Conservation (phyloP, 2,113 vertebrate genomes). For the Notothenia coriiceps region DNA sequence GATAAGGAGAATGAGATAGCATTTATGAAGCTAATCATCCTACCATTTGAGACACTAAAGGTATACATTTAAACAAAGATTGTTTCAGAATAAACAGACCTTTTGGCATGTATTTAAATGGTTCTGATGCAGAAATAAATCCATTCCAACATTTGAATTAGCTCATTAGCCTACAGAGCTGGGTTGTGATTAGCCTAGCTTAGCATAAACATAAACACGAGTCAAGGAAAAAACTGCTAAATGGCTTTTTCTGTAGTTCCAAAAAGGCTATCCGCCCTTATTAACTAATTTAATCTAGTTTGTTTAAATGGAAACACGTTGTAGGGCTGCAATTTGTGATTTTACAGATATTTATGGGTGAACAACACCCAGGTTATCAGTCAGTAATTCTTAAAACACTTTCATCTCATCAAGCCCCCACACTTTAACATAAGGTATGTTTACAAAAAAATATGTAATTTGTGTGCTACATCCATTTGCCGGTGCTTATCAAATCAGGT, state of each 20-base stretch:
- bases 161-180: not conserved
- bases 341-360: too few species aligned
- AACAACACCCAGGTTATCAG: too few species aligned
- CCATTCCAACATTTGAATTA: not conserved
- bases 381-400: too few species aligned
- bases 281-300: not conserved
- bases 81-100: not conserved
- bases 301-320: too few species aligned
- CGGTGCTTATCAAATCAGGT: too few species aligned
- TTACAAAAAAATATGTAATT: too few species aligned
- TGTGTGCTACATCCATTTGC: too few species aligned
- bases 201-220: not conserved
- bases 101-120: not conserved
- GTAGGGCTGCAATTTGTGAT: too few species aligned
- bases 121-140: not conserved
- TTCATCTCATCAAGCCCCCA: too few species aligned
- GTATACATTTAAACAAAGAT: constrained; percentile 2
- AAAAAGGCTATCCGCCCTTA: not conserved
- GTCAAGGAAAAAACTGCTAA: not conserved
- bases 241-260: not conserved
- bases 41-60: constrained; percentile 5
- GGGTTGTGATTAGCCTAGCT: constrained; percentile 1
- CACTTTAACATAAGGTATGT: too few species aligned
- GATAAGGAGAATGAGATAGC: constrained; percentile 5
- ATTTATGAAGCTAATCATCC: constrained; percentile 26